A percentile compares a stretch with the other conserved stretches of the same genome.
These are phyloP conservation scores for Takifugu rubripes DNA, from an alignment of 2,797 vertebrate species.

Conservation along the genomic window DNA sequence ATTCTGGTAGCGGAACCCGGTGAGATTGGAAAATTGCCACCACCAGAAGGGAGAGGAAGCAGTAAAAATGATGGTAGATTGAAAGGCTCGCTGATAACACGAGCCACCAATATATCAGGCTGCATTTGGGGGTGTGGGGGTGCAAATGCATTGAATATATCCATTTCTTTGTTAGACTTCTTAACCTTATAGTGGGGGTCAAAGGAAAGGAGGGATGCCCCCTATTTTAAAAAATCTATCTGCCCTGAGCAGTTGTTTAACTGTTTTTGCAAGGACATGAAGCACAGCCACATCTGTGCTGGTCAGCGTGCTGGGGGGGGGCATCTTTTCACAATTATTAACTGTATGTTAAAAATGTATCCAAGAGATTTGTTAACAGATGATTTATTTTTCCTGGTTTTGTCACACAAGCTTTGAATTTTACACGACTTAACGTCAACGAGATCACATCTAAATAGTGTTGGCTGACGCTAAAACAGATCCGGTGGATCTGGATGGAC, in stretches of 20 bases:
- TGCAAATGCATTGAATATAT: slow-evolving; percentile 47
- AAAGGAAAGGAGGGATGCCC: slow-evolving; percentile 79
- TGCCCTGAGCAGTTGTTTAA: slow-evolving; percentile 87
- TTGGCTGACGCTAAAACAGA: too few species aligned
- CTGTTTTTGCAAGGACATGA: slow-evolving; percentile 87
- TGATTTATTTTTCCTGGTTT: too few species aligned
- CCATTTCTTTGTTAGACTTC: slow-evolving; percentile 75
- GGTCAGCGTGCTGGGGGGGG: slow-evolving; percentile 43
- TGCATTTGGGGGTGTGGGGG: slow-evolving; percentile 55
- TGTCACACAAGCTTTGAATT: too few species aligned
- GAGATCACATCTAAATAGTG: too few species aligned
- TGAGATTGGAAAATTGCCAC: slow-evolving; percentile 80
- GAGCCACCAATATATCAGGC: slow-evolving; percentile 87
- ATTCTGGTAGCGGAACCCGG: slow-evolving; percentile 68
- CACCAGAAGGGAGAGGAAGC: slow-evolving; percentile 62
- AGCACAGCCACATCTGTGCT: slow-evolving; percentile 55
- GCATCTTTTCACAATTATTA: neutral
- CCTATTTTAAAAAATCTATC: slow-evolving; percentile 86
- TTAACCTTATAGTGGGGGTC: slow-evolving; percentile 83
- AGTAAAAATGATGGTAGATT: slow-evolving; percentile 69
- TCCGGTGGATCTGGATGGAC: too few species aligned
- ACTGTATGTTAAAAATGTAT: slow-evolving; percentile 5
- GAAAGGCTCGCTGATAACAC: slow-evolving; percentile 67
- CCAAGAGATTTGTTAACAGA: too few species aligned
- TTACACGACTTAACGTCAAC: too few species aligned